Base-by-base conservation (phyloP, 2,113 vertebrate genomes). In the Gopherus flavomarginatus region DNA sequence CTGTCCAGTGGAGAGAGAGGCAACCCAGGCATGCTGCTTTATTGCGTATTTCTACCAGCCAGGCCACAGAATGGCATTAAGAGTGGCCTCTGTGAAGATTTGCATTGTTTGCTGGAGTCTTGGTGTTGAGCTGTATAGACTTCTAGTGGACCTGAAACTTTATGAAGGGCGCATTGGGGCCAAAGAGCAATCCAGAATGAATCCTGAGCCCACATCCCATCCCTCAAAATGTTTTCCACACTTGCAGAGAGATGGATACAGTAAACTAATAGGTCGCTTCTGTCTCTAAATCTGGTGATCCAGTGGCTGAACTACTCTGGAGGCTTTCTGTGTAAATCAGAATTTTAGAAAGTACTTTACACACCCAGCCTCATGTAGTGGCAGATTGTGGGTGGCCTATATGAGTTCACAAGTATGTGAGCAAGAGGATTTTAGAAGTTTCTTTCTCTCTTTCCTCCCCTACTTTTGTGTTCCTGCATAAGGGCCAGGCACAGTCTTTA, bases 31-130 rank as follows among this genome's bases (percentile, higher is more conserved):
- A 53, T 29, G n/a, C 53, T 83, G 75, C 79, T 91, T 94, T 88
- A 49, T 69, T 47, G 90, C 81, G 81, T 65, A 38, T 86, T 81
- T 50, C 83, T 56, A 57, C 81, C 27, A 44, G 54, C 50, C 14
- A 54, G 8, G 10, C 59, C 83, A 11, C 5, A 62, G 42, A 54
- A 81, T 19, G 22, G 6, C n/a, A 65, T 0, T 0, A 93, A 92
- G 27, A 3, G 19, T 0, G 0, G 19, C 49, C 57, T 90, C 49
- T 24, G 35, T 59, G 82, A 94, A 81, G 53, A 95, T 35, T 44
- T 79, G 50, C 29, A 87, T 24, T 29, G 27, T 87, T 92, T 91
- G 44, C 85, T 94, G 82, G 65, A 57, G 16, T 21, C 79, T 75
- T 47, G 78, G 75, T 81, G 17, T 47, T 89, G 69, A 82, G 75